Evolutionary conservation across 2,113 vertebrate genomes (phyloP), one percentile per base, ranked within the genome.

Genomic region (Eulacestoma nigropectus): DNA sequence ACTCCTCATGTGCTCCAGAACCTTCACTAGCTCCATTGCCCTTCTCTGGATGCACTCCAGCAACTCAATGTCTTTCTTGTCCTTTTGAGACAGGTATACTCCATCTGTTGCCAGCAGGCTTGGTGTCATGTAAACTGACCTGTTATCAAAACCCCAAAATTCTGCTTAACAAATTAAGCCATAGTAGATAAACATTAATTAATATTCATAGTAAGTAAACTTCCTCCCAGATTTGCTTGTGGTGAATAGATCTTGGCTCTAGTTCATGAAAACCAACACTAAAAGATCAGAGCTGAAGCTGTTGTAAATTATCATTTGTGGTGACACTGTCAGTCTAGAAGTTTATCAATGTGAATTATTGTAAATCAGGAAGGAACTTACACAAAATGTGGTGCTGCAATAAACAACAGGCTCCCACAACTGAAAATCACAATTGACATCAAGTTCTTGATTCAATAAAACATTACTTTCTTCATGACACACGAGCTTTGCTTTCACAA

Each of bases 201-300:
- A 90, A 90, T 85, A 96, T 91, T 93, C 87, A 85, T 35, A 37
- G 87, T 87, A 83, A 89, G 67, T 55, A 67, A 88, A 91, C 55
- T 95, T 89, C 73, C 76, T 80, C 47, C 42, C 41, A 80, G 55
- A 83, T 87, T 93, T 87, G 74, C 67, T 95, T 96, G 49, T 87
- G 62, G 84, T 93, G 77, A 93, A 84, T 82, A 95, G 87, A 90
- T 46, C n/a, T 95, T 94, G 78, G 74, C 67, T 91, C 22, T 76
- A 90, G 75, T 91, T 67, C 84, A 91, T 95, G 77, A 87, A 88
- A 91, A 87, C 27, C 65, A 80, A 46, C 37, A 33, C 37, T 65
- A 55, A 87, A 93, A 93, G 67, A 93, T 57, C 67, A 90, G 84
- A 90, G 42, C 50, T 85, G 82, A 95, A 90, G 81, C 39, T 83